phyloP scores from a whole-genome alignment of 2,113 vertebrate genomes.

The Grammomys surdaster region DNA sequence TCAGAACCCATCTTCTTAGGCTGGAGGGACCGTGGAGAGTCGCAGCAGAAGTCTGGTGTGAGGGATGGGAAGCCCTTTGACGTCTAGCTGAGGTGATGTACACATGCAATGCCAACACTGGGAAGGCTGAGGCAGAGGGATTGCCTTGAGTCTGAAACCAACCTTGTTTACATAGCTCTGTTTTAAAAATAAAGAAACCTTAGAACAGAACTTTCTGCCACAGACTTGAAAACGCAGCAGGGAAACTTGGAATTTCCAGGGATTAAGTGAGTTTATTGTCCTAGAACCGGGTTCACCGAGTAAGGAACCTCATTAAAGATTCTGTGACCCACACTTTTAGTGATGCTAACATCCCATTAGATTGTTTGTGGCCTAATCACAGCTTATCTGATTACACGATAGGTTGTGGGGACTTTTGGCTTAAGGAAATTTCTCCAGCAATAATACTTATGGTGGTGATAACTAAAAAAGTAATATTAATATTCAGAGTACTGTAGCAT shows the following conservation, averaged over 20 bases:
- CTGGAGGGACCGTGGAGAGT: fast-evolving
- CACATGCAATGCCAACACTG: not conserved
- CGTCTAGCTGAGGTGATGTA: not conserved
- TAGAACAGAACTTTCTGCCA: not conserved
- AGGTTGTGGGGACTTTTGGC: not conserved
- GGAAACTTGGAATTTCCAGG: not conserved
- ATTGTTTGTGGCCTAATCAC: not conserved
- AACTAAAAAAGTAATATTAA: not conserved
- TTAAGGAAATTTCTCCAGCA: not conserved
- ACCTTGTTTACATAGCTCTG: not conserved
- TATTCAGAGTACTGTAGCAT: not conserved
- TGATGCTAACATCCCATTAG: not conserved
- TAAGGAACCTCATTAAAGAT: not conserved
- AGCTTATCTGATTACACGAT: not conserved
- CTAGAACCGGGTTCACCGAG: not conserved
- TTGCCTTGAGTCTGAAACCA: not conserved
- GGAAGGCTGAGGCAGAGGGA: not conserved
- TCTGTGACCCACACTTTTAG: not conserved
- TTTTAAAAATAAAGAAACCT: not conserved
- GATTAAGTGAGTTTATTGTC: not conserved
- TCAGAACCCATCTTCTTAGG: not conserved
- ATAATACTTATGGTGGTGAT: not conserved
- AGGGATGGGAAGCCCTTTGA: not conserved
- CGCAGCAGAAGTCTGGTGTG: not conserved
- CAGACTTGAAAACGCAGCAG: not conserved